Conservation (phyloP, 1,140 invertebrate genomes). For the Caenorhabditis latens region DNA sequence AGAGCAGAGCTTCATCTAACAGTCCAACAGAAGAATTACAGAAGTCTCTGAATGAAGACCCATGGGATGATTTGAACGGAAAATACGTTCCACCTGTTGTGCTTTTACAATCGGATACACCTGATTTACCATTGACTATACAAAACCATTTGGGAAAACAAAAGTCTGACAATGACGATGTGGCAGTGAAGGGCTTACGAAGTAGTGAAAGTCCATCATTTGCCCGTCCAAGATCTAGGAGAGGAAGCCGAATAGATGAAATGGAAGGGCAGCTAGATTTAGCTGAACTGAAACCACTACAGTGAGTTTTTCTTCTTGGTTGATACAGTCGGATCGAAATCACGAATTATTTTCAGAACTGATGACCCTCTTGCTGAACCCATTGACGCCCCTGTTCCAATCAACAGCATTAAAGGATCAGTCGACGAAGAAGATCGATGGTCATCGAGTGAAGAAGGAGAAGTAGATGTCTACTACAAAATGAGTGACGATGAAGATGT, state of each 20-base stretch:
- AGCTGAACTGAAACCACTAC: slow-evolving; percentile 31
- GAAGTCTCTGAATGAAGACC: not conserved
- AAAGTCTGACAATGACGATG: not conserved
- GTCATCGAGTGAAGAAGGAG: slow-evolving; percentile 61
- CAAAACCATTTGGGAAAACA: slow-evolving; percentile 26
- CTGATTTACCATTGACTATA: slow-evolving; percentile 1
- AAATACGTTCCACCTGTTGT: slow-evolving; percentile 11
- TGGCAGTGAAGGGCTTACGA: not conserved
- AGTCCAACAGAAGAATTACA: slow-evolving; percentile 15
- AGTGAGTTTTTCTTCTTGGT: not conserved
- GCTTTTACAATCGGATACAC: slow-evolving; percentile 3
- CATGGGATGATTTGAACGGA: slow-evolving; percentile 4
- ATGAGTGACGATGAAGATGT: slow-evolving; percentile 62
- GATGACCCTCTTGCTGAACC: slow-evolving; percentile 5
- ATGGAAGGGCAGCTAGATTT: slow-evolving; percentile 45
- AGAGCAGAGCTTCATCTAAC: slow-evolving; percentile 22
- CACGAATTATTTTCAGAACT: not conserved
- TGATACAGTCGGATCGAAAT: not conserved
- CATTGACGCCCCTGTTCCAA: not conserved
- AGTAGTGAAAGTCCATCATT: slow-evolving; percentile 21
- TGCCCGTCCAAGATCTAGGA: slow-evolving; percentile 56
- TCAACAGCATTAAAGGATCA: slow-evolving; percentile 20
- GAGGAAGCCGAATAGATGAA: slow-evolving; percentile 63
- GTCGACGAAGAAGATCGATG: slow-evolving; percentile 48
- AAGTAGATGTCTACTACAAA: slow-evolving; percentile 64